phyloP scores from a whole-genome alignment of 2,113 vertebrate genomes.

The Raphicerus campestris region DNA sequence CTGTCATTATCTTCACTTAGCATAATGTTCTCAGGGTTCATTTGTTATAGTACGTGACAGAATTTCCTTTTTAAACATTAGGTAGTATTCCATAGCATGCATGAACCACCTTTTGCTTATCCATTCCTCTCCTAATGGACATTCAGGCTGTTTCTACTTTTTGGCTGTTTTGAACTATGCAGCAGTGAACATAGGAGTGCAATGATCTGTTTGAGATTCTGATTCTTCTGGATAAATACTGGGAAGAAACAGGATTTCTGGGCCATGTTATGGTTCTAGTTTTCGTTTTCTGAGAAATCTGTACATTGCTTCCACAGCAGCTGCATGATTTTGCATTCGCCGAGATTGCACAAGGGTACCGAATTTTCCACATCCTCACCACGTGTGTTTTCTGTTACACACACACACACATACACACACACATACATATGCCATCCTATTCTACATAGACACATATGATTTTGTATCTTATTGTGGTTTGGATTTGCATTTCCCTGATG shows the following conservation, averaged over 20 bases:
- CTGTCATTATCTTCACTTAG: neutral
- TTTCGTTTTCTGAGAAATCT: neutral
- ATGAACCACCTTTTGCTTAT: neutral
- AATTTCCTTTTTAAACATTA: neutral
- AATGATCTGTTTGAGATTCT: neutral
- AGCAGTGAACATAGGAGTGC: fast-evolving
- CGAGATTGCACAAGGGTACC: neutral
- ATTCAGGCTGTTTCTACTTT: neutral
- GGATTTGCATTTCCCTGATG: neutral
- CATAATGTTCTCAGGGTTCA: neutral
- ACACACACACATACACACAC: neutral
- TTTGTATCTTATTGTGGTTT: neutral
- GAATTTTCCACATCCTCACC: neutral
- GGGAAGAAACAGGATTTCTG: neutral
- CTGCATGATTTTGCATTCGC: neutral
- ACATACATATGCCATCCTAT: neutral
- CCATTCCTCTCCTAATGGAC: neutral
- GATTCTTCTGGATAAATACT: neutral
- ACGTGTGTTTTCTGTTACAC: neutral
- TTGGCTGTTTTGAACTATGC: neutral
- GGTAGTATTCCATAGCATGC: neutral
- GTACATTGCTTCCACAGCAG: neutral
- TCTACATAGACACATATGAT: neutral
- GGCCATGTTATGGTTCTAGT: neutral
- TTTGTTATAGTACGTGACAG: neutral